phyloP scores from a whole-genome alignment of 2,888 invertebrate genomes.

The Netelia virgata region DNA sequence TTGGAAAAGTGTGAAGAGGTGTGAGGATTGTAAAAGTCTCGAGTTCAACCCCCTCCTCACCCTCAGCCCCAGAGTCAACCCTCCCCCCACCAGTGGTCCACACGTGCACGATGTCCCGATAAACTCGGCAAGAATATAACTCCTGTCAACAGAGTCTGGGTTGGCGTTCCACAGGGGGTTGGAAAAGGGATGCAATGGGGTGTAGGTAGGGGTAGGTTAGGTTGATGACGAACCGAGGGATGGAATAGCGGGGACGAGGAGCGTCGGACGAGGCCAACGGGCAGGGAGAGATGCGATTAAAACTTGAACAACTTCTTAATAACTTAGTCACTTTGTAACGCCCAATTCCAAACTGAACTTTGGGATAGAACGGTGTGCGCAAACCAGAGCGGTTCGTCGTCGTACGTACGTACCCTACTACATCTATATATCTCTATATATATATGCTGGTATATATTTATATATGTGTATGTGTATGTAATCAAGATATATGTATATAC shows the following conservation, averaged over 20 bases:
- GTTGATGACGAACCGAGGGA: slow-evolving; percentile 21
- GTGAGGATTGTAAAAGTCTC: slow-evolving; percentile 30
- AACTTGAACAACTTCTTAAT: slow-evolving; percentile 81
- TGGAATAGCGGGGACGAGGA: slow-evolving; percentile 16
- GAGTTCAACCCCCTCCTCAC: neutral
- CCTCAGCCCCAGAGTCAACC: neutral
- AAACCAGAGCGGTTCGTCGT: slow-evolving; percentile 42
- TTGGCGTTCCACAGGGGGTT: slow-evolving; percentile 15
- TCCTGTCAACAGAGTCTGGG: slow-evolving; percentile 72
- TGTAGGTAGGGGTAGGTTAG: neutral
- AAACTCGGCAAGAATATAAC: slow-evolving; percentile 74
- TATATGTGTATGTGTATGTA: slow-evolving; percentile 22
- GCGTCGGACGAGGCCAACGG: slow-evolving; percentile 47
- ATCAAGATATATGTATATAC: slow-evolving; percentile 21
- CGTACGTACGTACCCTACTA: slow-evolving; percentile 15
- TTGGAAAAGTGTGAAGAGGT: slow-evolving; percentile 58
- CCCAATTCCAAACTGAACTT: slow-evolving; percentile 77
- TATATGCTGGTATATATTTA: slow-evolving; percentile 16
- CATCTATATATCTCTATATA: slow-evolving; percentile 15
- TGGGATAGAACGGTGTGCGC: slow-evolving; percentile 68
- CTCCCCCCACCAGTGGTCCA: slow-evolving; percentile 27
- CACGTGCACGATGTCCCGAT: slow-evolving; percentile 66
- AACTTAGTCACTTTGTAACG: slow-evolving; percentile 78
- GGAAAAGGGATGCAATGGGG: slow-evolving; percentile 38
- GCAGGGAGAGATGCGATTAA: slow-evolving; percentile 78